phyloP scores from a whole-genome alignment of 2,888 invertebrate species.

The Chalcis sispes region DNA sequence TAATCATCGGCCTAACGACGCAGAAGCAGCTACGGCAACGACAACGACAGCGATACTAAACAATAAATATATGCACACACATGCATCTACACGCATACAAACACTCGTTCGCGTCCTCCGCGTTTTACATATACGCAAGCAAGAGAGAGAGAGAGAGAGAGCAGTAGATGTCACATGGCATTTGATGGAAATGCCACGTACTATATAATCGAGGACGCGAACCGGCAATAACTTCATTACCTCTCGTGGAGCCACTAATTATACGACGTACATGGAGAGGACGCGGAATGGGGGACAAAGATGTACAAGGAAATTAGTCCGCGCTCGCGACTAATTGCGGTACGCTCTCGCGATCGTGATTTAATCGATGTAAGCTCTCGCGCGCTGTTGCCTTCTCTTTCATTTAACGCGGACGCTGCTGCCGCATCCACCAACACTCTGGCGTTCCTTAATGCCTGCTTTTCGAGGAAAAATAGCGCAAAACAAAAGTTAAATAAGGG shows the following conservation, averaged over 20 bases:
- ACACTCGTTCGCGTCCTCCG: too few species aligned
- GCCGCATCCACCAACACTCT: slow-evolving; percentile 10
- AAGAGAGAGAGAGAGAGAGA: neutral
- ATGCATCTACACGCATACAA: neutral
- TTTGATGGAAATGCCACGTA: slow-evolving; percentile 68
- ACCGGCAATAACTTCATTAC: slow-evolving; percentile 66
- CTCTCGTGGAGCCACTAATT: slow-evolving; percentile 48
- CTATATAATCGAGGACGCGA: slow-evolving; percentile 67
- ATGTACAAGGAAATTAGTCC: slow-evolving; percentile 39
- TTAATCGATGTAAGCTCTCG: slow-evolving; percentile 63
- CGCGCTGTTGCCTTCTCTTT: neutral
- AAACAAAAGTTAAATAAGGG: neutral
- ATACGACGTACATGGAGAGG: too few species aligned
- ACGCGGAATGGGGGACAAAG: neutral
- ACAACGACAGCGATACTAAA: neutral
- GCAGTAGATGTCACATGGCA: slow-evolving; percentile 63
- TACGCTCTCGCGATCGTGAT: slow-evolving; percentile 63
- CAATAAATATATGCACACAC: neutral
- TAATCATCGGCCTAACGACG: slow-evolving; percentile 62
- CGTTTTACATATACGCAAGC: neutral
- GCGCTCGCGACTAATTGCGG: slow-evolving; percentile 45
- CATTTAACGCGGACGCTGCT: slow-evolving; percentile 4
- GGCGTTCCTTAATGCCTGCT: slow-evolving; percentile 11
- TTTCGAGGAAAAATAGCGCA: slow-evolving; percentile 1
- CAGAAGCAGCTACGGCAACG: neutral